Conservation (phyloP, 2,888 invertebrate species). For the Plagodis dolabraria region DNA sequence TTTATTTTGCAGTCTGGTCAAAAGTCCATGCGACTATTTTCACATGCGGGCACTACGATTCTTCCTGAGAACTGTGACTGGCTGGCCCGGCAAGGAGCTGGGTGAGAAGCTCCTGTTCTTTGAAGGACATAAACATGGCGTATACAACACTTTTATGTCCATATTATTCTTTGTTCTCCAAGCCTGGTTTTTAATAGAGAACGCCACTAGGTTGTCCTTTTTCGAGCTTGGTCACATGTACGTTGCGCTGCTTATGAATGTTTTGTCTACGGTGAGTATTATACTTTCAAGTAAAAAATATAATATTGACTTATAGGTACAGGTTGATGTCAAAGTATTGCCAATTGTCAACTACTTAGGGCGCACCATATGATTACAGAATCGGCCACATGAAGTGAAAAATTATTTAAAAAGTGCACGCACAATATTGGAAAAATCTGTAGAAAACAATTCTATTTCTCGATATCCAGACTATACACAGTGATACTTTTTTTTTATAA, state of each 20-base stretch:
- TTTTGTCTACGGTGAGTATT: slow-evolving; percentile 31
- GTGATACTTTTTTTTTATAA: no score
- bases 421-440: no score
- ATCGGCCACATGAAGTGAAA: no score
- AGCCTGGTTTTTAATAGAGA: slow-evolving; percentile 31
- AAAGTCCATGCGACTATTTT: slow-evolving; percentile 34
- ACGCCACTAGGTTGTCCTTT: slow-evolving; percentile 29
- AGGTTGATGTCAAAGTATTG: no score
- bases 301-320: no score
- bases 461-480: no score
- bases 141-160: slow-evolving; percentile 36
- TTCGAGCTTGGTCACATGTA: slow-evolving; percentile 39
- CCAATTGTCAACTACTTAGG: no score
- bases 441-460: no score
- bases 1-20: slow-evolving; percentile 33
- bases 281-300: background rate
- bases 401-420: no score
- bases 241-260: slow-evolving; percentile 38
- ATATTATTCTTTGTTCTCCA: slow-evolving; percentile 31
- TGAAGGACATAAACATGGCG: slow-evolving; percentile 23
- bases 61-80: slow-evolving; percentile 38
- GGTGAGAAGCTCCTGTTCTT: slow-evolving; percentile 33
- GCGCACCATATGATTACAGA: no score
- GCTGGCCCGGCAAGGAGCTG: slow-evolving; percentile 43
- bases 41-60: slow-evolving; percentile 39